Percentiles rank a stretch among this genome's conserved stretches.
Conservation (phyloP, 2,888 invertebrate species). For the Eupithecia tripunctaria region DNA sequence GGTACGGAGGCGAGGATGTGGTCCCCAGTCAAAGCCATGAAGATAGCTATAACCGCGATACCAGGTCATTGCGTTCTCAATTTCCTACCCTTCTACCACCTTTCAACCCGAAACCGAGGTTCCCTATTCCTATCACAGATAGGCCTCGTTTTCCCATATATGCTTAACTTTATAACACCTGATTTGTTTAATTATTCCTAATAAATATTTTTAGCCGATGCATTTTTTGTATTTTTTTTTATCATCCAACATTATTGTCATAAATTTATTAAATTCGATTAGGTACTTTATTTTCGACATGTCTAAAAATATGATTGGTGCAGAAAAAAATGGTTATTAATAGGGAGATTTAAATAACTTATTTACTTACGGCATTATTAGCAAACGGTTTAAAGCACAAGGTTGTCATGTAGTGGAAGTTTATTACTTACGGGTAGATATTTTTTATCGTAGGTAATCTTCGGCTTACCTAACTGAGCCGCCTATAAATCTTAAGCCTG, state of each 20-base stretch:
- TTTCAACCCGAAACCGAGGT: constrained; percentile 28
- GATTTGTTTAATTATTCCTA: neutral
- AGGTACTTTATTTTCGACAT: neutral
- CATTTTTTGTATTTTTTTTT: neutral
- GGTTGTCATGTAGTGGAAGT: neutral
- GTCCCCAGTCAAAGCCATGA: constrained; percentile 13
- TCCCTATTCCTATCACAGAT: constrained; percentile 14
- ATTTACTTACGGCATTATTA: neutral
- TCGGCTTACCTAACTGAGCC: constrained; percentile 21
- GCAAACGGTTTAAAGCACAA: no score
- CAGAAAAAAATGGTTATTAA: neutral
- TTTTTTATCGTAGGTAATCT: constrained; percentile 36
- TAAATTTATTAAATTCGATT: neutral
- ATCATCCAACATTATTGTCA: neutral
- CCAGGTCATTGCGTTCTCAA: constrained; percentile 20
- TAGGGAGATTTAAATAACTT: neutral
- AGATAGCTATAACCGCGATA: constrained; percentile 18
- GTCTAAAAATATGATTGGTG: neutral
- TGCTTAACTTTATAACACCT: neutral
- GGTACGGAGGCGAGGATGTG: neutral
- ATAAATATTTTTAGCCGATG: neutral
- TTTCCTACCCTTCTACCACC: constrained; percentile 23
- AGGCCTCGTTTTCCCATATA: constrained; percentile 33
- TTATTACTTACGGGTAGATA: constrained; percentile 27
- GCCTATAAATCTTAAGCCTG: constrained; percentile 19